Evolutionary conservation across 2,113 vertebrate species (phyloP).

Genomic region (Chloropsis cyanopogon): DNA sequence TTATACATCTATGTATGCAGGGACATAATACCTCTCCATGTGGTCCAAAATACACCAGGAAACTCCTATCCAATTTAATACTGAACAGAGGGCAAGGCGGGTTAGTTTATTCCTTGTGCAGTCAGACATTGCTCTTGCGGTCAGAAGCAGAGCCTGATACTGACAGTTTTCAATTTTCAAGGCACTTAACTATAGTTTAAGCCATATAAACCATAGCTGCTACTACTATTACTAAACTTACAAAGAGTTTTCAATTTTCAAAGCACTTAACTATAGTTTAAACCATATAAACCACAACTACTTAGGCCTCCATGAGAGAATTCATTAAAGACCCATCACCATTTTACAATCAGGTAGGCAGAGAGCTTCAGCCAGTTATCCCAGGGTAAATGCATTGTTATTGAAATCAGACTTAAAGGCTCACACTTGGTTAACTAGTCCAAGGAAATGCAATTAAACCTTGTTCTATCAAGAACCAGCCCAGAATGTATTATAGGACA

Average conservation of each 20-base stretch:
- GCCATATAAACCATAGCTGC: neutral
- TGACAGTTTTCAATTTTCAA: neutral
- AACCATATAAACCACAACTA: no score
- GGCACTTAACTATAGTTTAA: neutral
- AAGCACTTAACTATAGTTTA: neutral
- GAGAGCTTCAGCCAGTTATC: neutral
- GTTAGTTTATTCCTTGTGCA: neutral
- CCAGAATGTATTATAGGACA: neutral
- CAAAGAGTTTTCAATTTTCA: neutral
- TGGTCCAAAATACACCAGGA: neutral
- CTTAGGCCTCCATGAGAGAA: neutral
- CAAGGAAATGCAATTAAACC: neutral
- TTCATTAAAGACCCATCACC: neutral
- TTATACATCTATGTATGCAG: neutral
- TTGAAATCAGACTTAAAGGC: neutral
- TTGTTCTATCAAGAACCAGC: neutral
- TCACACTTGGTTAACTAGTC: neutral
- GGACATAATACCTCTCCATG: neutral
- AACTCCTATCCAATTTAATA: neutral
- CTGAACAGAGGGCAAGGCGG: neutral
- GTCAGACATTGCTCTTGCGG: neutral
- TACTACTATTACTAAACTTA: neutral
- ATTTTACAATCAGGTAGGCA: neutral
- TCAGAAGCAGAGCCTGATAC: neutral
- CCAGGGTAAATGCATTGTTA: neutral